A percentile compares a stretch with the other conserved stretches of the same genome.
These are phyloP conservation scores for Lepus europaeus DNA, from an alignment of 2,113 vertebrate genomes.

Conservation along the genomic window DNA sequence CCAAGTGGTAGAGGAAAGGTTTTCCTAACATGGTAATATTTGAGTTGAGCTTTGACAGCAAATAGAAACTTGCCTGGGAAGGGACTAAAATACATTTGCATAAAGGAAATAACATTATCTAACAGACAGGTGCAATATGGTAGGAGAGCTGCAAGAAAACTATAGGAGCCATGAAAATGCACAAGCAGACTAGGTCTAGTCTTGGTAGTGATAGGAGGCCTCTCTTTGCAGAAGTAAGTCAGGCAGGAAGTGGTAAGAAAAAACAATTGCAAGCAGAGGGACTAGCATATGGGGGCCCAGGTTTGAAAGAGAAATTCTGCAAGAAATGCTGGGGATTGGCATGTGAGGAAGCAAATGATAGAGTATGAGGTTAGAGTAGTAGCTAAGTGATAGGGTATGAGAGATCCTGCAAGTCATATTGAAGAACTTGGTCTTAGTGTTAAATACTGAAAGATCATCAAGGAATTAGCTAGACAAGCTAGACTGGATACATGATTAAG, in stretches of 20 bases:
- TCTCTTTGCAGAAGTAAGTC: neutral
- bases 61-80: neutral
- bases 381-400: neutral
- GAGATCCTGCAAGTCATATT: neutral
- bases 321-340: neutral
- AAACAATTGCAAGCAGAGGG: neutral
- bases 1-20: neutral
- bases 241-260: neutral
- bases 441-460: neutral
- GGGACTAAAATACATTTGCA: neutral
- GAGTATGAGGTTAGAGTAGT: too few relatives aligned
- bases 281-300: fast-evolving
- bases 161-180: neutral
- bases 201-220: neutral
- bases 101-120: neutral
- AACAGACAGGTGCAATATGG: neutral
- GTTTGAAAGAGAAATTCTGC: neutral
- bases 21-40: neutral
- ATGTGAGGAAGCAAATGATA: neutral
- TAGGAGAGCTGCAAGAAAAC: neutral
- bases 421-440: neutral
- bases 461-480: neutral
- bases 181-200: neutral
- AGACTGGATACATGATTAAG: neutral
- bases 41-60: neutral